Base-by-base conservation (phyloP, 2,797 vertebrate genomes). In the Thalassophryne amazonica region DNA sequence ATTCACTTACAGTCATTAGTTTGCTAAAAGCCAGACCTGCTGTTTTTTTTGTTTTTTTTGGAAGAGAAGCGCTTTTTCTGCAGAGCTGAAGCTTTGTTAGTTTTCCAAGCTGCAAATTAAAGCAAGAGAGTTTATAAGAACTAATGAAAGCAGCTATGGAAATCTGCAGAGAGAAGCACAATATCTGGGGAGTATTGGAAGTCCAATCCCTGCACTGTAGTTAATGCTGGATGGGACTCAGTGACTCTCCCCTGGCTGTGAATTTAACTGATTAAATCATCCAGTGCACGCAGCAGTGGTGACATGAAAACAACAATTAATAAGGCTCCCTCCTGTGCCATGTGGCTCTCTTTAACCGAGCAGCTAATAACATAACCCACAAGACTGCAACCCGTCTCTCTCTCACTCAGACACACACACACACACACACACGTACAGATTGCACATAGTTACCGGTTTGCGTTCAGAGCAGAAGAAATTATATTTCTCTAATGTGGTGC, bases 181-280 rank as follows among this genome's bases (percentile, higher is more conserved):
- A 77, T 67, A 78, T 74, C 78, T 76, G 72, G 51, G 74, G 73
- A 72, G 73, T 55, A 81, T 84, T 84, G 80, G 58, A 75, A 80
- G 78, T 83, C 80, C 69, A 84, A 60, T 83, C 82, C 69, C 69
- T 57, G 74, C 81, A 68, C 86, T 85, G 73, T 80, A 83, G 83
- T 86, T 90, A 87, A 85, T 85, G 82, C 84, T 87, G 76, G 82
- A 83, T 84, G 83, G 83, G 84, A 85, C 81, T 87, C 71, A 32
- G 82, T 72, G 73, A 66, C 79, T 68, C 78, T 90, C 89, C 85
- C 85, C 79, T 78, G 75, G 78, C 87, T 92, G 81, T 90, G 86
- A 92, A 92, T 93, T 91, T 90, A 91, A 89, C 87, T 92, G 91
- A 93, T 94, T 93, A 95, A 93, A 92, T 95, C 90, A 92, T 85